Conservation (phyloP, 1,140 invertebrate species). For the Lepeophtheirus salmonis region DNA sequence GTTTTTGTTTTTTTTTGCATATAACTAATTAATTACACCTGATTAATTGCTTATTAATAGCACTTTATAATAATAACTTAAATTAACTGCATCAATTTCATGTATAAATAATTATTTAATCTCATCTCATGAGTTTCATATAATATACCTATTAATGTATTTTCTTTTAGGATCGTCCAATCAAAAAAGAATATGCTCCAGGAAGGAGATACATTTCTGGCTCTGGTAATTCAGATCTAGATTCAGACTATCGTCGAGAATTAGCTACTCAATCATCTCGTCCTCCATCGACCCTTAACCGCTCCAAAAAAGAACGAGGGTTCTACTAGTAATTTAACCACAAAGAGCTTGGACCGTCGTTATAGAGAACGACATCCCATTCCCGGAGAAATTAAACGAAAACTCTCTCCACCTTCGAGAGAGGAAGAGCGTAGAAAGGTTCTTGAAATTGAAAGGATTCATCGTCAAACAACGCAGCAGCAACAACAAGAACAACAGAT, state of each 20-base stretch:
- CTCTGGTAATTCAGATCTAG: slow-evolving; percentile 9
- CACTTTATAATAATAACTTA: no score
- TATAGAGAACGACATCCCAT: neutral
- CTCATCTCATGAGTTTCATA: no score
- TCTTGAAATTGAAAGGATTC: slow-evolving; percentile 11
- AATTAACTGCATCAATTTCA: neutral
- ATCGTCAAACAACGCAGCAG: neutral
- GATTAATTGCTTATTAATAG: no score
- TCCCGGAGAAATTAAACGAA: neutral
- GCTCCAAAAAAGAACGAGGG: neutral
- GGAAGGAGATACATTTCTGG: neutral
- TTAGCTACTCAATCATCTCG: slow-evolving; percentile 5
- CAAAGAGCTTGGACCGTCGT: neutral
- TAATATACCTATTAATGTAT: neutral
- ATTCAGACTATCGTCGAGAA: slow-evolving; percentile 10
- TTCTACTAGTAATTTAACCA: neutral
- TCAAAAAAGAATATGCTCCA: neutral
- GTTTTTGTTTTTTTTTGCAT: no score
- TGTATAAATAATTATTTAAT: neutral
- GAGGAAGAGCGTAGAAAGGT: slow-evolving; percentile 9
- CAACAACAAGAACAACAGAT: neutral
- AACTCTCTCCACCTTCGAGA: neutral
- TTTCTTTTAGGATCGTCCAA: neutral
- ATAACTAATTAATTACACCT: no score
- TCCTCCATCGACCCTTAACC: neutral